A percentile compares a stretch with the other conserved stretches of the same genome.
Conservation (phyloP, 2,888 invertebrate species). For the Lasioglossum pauxillum region DNA sequence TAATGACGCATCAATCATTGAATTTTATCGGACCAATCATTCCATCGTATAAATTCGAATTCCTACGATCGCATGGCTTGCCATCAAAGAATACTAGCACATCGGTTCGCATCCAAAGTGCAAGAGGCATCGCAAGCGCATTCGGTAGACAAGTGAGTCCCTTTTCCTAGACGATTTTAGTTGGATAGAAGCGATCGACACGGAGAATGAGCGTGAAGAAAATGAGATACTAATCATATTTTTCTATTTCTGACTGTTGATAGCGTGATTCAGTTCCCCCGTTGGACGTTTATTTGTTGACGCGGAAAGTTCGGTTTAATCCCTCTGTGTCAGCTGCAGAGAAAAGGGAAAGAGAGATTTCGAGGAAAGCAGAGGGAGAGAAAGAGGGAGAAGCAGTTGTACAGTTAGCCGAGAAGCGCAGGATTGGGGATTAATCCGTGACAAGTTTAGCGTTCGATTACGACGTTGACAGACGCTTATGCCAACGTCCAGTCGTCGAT, state of each 20-base stretch:
- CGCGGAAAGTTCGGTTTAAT: conserved; percentile 41
- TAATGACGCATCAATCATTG: not conserved
- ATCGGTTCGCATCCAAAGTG: conserved; percentile 9
- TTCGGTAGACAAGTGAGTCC: conserved; percentile 35
- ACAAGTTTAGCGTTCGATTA: conserved; percentile 58
- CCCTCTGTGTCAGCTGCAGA: conserved; percentile 14
- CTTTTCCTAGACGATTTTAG: conserved; percentile 39
- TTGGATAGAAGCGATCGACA: conserved; percentile 31
- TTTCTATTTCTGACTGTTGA: conserved; percentile 59
- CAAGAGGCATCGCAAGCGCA: conserved; percentile 26
- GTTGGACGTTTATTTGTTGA: conserved; percentile 47
- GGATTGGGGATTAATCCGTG: conserved; percentile 46
- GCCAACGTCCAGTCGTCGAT: conserved; percentile 34
- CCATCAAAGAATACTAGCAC: conserved; percentile 14
- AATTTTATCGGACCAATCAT: not conserved
- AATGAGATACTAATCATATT: conserved; percentile 54
- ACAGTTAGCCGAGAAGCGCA: conserved; percentile 41
- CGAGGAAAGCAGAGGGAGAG: not conserved
- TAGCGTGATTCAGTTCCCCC: conserved; percentile 48
- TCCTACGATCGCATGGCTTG: conserved; percentile 32
- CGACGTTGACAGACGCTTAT: conserved; percentile 45
- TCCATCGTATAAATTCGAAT: not conserved
- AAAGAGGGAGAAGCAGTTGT: conserved; percentile 14
- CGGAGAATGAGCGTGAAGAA: conserved; percentile 36
- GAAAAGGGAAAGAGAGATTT: not conserved